Base-by-base conservation (phyloP, 2,888 invertebrate genomes). In the Ceriagrion tenellum region DNA sequence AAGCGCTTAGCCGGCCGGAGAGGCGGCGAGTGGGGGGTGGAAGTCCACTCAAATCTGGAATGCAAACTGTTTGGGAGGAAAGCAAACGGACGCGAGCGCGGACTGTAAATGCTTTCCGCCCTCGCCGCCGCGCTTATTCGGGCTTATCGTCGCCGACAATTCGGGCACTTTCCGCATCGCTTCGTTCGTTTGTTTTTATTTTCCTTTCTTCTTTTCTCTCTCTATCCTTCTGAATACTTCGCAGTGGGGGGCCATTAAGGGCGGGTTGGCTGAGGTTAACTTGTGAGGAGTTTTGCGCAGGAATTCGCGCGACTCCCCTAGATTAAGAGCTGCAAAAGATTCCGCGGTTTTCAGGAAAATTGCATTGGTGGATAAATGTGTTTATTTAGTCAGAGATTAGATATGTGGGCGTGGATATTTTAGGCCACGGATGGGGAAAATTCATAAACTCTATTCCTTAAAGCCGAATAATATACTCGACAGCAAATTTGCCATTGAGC, bases 41-140 rank as follows among this genome's bases (percentile, higher is more conserved):
- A 63, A 23, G 23, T 56, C 23, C 35, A 91, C 91, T 91, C 91
- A 91, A 91, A 63, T 91, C 91, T 40, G 91, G 91, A 91, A 91
- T 91, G 91, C 91, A 63, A 91, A 91, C 91, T 59, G 91, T 55
- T 35, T 30, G 30, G 12, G 23, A 23, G 91, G 91, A 59, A 91
- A 91, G 63, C 91, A 91, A 91, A 59, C 91, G 59, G 91, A 63
- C 69, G 6, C 20, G 91, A 63, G 63, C 30, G 30, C 91, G 35
- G 63, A 40, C 40, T 35, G 91, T 10, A 91, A 91, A 63, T 91
- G 59, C 35, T 90, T 91, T 91, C n/a, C 63, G 91, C n/a, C 55
- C 90, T 56, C 56, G 56, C n/a, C 90, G 55, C 55, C n/a, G 56
- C 0, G n/a, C 59, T 6, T 8, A 20, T 8, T n/a, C 20, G 69